Evolutionary conservation across 1,140 invertebrate genomes (phyloP).

Genomic region (Helicoverpa armigera): DNA sequence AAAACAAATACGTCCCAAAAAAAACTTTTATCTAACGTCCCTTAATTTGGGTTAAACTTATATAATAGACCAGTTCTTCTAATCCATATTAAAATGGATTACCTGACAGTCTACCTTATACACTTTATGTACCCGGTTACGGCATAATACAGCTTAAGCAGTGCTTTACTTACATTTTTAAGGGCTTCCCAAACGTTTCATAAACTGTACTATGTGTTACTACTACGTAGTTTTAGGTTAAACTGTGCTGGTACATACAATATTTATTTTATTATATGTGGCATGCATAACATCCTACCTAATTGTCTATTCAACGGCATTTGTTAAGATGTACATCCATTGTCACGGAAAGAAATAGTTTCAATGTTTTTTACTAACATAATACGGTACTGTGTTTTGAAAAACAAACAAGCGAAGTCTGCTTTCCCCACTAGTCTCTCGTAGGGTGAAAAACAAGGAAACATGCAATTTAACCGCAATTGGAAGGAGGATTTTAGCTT

Average conservation of each 20-base stretch:
- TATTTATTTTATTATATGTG: not conserved
- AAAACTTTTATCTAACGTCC: slow-evolving; percentile 11
- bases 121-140: too few relatives aligned
- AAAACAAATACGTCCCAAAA: not conserved
- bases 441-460: slow-evolving; percentile 32
- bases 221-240: too few relatives aligned
- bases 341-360: too few relatives aligned
- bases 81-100: slow-evolving; percentile 21
- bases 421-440: not conserved
- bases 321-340: too few relatives aligned
- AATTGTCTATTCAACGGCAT: too few relatives aligned
- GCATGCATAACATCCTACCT: not conserved
- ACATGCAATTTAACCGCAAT: slow-evolving; percentile 29
- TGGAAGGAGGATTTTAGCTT: slow-evolving; percentile 33
- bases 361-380: too few relatives aligned
- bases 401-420: not conserved
- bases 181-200: not conserved
- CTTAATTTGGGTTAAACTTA: not conserved
- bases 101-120: slow-evolving; percentile 10
- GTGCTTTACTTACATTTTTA: slow-evolving; percentile 9
- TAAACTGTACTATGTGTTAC: too few relatives aligned
- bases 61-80: not conserved
- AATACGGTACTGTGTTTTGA: too few relatives aligned
- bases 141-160: not conserved
- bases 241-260: too few relatives aligned